Percentiles rank a stretch among this genome's conserved stretches.
Evolutionary conservation across 2,888 invertebrate genomes (phyloP).

Genomic region (Eupithecia centaureata): DNA sequence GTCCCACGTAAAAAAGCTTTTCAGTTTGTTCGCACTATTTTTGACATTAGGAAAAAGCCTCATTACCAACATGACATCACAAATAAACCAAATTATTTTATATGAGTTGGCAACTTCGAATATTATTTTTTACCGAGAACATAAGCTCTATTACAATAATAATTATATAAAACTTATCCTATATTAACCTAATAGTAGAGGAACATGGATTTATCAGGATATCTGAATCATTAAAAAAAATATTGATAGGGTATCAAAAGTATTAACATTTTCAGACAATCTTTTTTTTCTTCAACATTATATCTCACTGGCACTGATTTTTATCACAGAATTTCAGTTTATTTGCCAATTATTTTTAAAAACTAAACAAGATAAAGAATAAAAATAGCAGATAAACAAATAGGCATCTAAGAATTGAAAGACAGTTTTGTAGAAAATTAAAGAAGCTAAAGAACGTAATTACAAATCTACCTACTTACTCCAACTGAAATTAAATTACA

Average conservation of each 20-base stretch:
- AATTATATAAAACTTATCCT: neutral
- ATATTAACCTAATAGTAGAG: neutral
- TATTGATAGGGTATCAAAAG: too few species aligned
- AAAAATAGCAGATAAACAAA: neutral
- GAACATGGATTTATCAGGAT: neutral
- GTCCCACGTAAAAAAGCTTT: too few species aligned
- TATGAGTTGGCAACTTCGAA: neutral
- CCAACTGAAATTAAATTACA: neutral
- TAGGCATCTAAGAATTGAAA: neutral
- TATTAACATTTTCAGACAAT: too few species aligned
- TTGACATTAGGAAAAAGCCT: too few species aligned
- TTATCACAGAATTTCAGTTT: slow-evolving; percentile 59
- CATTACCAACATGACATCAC: neutral
- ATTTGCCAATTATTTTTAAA: slow-evolving; percentile 7
- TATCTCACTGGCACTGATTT: slow-evolving; percentile 63
- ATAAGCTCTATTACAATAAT: neutral
- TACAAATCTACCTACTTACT: too few species aligned
- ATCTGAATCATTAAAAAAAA: too few species aligned
- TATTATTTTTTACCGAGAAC: slow-evolving; percentile 9
- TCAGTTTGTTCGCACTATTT: too few species aligned
- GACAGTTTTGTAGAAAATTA: neutral
- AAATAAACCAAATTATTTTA: neutral
- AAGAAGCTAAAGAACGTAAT: neutral
- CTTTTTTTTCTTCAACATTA: too few species aligned
- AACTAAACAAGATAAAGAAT: neutral